Evolutionary conservation across 1,140 invertebrate species (phyloP).

Genomic region (Propsilocerus akamusi): DNA sequence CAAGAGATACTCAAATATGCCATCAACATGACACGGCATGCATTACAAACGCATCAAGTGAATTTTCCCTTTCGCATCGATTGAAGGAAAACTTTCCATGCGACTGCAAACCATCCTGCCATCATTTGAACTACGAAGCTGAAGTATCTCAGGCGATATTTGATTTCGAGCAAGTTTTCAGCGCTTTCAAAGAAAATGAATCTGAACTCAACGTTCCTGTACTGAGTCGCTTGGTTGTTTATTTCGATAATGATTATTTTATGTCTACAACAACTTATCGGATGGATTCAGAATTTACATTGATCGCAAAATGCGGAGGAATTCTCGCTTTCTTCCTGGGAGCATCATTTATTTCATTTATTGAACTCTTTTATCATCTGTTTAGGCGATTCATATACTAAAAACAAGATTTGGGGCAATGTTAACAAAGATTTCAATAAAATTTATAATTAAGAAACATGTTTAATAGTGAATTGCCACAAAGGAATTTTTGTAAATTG

Average conservation of each 20-base stretch:
- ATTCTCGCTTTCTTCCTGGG: not conserved
- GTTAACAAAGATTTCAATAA: no score
- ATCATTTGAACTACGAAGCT: not conserved
- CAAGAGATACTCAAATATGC: not conserved
- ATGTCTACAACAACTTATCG: not conserved
- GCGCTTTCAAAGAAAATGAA: not conserved
- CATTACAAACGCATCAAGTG: not conserved
- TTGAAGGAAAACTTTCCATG: not conserved
- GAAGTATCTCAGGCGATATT: not conserved
- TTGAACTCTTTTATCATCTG: not conserved
- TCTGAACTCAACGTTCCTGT: not conserved
- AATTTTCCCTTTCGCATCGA: not conserved
- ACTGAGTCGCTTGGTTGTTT: not conserved
- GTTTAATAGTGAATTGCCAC: no score
- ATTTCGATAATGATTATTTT: not conserved
- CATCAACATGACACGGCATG: not conserved
- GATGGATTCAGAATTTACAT: not conserved
- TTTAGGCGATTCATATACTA: no score
- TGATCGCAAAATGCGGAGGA: not conserved
- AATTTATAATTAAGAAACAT: no score
- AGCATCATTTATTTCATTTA: not conserved
- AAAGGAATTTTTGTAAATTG: no score
- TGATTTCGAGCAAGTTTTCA: not conserved
- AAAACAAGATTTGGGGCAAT: no score
- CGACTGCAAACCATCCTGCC: not conserved